phyloP scores from a whole-genome alignment of 2,888 invertebrate species.

The Meganola albula region DNA sequence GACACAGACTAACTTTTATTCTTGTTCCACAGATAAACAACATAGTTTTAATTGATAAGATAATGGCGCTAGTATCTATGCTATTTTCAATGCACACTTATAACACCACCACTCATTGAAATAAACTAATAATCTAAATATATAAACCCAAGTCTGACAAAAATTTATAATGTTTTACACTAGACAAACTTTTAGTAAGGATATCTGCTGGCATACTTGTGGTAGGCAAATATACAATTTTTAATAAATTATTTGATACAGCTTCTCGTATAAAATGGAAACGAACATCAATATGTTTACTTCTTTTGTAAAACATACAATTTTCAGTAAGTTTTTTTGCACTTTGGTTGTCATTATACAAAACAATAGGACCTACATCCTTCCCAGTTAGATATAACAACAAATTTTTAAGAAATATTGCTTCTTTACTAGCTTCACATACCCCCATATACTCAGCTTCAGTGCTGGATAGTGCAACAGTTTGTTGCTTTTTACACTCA shows the following conservation, averaged over 20 bases:
- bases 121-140: background rate
- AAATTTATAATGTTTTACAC: background rate
- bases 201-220: background rate
- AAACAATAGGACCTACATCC: background rate
- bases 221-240: background rate
- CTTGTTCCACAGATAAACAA: too few relatives aligned
- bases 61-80: too few relatives aligned
- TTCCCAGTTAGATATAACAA: background rate
- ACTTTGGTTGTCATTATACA: background rate
- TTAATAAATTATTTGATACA: background rate
- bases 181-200: background rate
- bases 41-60: too few relatives aligned
- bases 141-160: background rate
- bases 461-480: background rate
- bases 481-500: background rate
- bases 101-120: background rate
- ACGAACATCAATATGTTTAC: background rate
- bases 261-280: too few relatives aligned
- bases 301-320: background rate
- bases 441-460: background rate
- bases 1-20: too few relatives aligned
- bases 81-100: too few relatives aligned
- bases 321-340: background rate
- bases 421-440: background rate
- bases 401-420: background rate